Evolutionary conservation across 2,888 invertebrate species (phyloP), one percentile per base, ranked within the genome.

Genomic region (Eurytoma adleriae): DNA sequence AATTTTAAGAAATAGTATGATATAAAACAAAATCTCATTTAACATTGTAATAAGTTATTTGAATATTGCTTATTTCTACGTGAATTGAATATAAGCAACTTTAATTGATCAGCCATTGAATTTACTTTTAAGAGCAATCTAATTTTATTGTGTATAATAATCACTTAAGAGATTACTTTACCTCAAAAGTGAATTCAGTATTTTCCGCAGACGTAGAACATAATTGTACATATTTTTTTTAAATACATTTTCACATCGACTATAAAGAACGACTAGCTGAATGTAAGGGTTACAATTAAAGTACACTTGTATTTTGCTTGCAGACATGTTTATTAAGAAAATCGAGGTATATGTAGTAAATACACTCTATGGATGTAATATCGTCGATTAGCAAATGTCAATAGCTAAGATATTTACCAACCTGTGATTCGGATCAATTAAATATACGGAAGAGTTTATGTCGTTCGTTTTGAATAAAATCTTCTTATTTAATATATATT

Each of bases 301-400:
- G 67, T 68, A 48, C 27, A 62, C 54, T 18, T 62, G 20, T 79
- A 27, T 71, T 68, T 40, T 62, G 30, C 52, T 80, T 67, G 67
- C 71, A 40, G 48, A 71, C 24, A 62, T 62, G 62, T 79, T 76
- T 82, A 75, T 79, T 79, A 74, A 54, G 64, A 79, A 75, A 82
- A 74, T 68, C 56, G 61, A 76, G 64, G 24, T 77, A 69, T 69
- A 73, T 59, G 61, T 74, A 48, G 52, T 68, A 79, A 61, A 76
- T 79, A 76, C 62, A 76, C 24, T 66, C 14, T 62, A 75, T 64
- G 50, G 40, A 71, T 67, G 18, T 79, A 67, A 56, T 69, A 61
- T 72, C 20, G 14, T 54, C 14, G 48, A 66, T 59, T 52, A 73
- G 59, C 50, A 62, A 62, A 74, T 50, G 30, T 72, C 48, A 50